A percentile compares a stretch with the other conserved stretches of the same genome.
Evolutionary conservation across 2,888 invertebrate species (phyloP).

Genomic region (Dynastes grantii): DNA sequence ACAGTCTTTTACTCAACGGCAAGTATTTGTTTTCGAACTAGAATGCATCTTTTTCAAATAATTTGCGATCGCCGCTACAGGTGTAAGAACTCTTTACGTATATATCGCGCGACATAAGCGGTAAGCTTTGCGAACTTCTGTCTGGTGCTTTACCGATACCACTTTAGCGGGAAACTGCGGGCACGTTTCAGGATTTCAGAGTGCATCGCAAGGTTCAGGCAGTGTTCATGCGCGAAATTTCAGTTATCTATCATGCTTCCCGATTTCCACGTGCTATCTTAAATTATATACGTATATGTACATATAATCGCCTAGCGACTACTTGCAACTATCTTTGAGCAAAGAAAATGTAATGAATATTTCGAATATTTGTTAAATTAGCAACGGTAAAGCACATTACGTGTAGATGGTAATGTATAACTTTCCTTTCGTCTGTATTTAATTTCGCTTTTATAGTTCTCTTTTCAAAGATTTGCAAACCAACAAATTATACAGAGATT

Average conservation of each 20-base stretch:
- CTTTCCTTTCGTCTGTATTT: background rate
- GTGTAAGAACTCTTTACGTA: background rate
- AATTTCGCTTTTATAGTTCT: background rate
- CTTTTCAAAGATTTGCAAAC: slow-evolving; percentile 1
- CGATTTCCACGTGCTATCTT: slow-evolving; percentile 14
- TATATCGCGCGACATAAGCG: background rate
- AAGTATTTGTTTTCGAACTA: background rate
- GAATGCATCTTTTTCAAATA: slow-evolving; percentile 2
- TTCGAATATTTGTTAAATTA: slow-evolving; percentile 16
- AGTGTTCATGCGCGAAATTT: slow-evolving; percentile 52
- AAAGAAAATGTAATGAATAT: background rate
- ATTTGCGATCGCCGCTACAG: background rate
- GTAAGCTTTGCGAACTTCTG: slow-evolving; percentile 4
- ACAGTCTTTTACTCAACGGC: slow-evolving; percentile 11
- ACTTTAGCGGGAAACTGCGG: slow-evolving; percentile 56
- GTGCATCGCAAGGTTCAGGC: slow-evolving; percentile 47
- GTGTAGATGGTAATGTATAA: background rate
- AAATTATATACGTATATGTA: background rate
- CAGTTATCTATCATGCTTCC: slow-evolving; percentile 29
- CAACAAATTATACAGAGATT: background rate
- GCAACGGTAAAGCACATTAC: too few species aligned
- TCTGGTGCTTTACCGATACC: slow-evolving; percentile 40
- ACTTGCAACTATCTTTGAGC: background rate
- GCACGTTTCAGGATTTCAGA: slow-evolving; percentile 53
- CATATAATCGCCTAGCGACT: background rate